phyloP scores from a whole-genome alignment of 2,113 vertebrate genomes.

The Steatornis caripensis region DNA sequence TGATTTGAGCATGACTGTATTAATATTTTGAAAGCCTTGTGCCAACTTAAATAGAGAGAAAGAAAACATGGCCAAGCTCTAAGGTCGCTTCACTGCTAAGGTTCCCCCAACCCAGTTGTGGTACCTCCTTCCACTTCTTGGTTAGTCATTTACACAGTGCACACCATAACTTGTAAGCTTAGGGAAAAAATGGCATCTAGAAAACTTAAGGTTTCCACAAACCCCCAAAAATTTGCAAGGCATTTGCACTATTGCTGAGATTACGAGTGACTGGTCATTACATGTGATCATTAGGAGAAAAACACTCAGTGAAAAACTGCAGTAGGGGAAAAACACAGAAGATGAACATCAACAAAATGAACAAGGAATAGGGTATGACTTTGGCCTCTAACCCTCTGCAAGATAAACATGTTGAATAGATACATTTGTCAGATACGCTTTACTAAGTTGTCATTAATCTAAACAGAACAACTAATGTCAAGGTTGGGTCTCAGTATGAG shows the following conservation, averaged over 20 bases:
- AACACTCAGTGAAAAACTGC: background rate
- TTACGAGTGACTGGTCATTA: background rate
- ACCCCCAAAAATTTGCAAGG: rapidly evolving
- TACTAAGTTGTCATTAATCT: background rate
- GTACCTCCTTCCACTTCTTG: background rate
- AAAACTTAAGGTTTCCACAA: background rate
- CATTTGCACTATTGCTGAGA: background rate
- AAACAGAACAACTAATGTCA: background rate
- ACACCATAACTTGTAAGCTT: background rate
- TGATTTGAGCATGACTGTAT: background rate
- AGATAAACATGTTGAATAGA: background rate
- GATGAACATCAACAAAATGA: background rate
- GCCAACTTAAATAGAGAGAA: background rate
- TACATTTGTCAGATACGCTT: background rate
- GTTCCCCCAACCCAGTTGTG: no score
- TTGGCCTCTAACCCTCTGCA: background rate
- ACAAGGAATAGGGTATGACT: background rate
- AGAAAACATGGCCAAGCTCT: background rate
- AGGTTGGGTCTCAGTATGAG: background rate
- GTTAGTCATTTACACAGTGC: background rate
- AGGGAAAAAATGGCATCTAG: background rate
- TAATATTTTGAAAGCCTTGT: background rate
- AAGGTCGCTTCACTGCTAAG: background rate
- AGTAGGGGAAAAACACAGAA: background rate
- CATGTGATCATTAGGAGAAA: background rate